Evolutionary conservation across 2,797 vertebrate species (phyloP).

Genomic region (Apogon hyalosoma): DNA sequence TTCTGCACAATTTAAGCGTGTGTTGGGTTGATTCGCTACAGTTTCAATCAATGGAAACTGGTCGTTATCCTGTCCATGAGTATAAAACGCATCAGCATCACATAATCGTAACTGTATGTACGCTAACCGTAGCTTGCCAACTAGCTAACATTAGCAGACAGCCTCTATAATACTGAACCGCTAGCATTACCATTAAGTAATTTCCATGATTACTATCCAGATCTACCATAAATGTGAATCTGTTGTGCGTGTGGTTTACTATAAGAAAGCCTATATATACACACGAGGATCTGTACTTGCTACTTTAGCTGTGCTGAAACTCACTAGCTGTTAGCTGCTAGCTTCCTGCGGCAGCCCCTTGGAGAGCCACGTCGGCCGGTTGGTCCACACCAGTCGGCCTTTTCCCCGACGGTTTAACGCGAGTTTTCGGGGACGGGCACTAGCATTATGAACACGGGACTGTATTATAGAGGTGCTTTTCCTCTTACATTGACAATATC

Average conservation of each 20-base stretch:
- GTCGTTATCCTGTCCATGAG: not conserved
- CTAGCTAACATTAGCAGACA: conserved; percentile 36
- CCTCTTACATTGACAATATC: fast-evolving
- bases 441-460: too few relatives aligned
- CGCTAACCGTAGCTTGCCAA: conserved; percentile 28
- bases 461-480: not conserved
- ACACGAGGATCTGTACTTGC: fast-evolving
- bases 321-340: conserved; percentile 32
- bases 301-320: not conserved
- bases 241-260: fast-evolving
- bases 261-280: fast-evolving
- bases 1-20: fast-evolving
- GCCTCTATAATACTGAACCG: not conserved
- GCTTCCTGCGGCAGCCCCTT: conserved; percentile 31
- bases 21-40: not conserved
- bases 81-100: conserved; percentile 33
- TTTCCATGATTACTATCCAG: fast-evolving
- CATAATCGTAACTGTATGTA: not conserved
- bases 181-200: not conserved
- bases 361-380: conserved; percentile 76
- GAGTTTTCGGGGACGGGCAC: too few relatives aligned
- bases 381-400: conserved; percentile 43
- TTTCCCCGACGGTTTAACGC: not conserved
- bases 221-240: fast-evolving
- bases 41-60: fast-evolving